Evolutionary conservation across 2,113 vertebrate genomes (phyloP).

Genomic region (Callospermophilus lateralis): DNA sequence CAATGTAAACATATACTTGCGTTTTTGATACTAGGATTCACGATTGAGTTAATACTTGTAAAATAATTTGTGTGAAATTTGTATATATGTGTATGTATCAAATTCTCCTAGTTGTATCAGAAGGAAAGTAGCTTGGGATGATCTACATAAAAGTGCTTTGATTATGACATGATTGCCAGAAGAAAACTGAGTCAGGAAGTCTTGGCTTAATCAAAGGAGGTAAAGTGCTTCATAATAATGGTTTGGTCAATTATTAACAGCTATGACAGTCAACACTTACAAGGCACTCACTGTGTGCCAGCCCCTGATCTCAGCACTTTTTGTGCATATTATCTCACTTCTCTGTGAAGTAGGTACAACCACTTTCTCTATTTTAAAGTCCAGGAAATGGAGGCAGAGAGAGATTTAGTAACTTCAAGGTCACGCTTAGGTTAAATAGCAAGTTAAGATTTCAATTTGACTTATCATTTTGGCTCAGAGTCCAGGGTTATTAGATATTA

Average conservation of each 20-base stretch:
- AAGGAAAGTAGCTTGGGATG: neutral
- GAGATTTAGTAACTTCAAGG: neutral
- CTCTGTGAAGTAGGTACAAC: neutral
- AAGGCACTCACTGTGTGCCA: neutral
- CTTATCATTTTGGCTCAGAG: neutral
- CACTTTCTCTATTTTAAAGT: neutral
- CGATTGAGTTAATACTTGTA: neutral
- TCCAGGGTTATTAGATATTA: neutral
- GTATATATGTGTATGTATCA: neutral
- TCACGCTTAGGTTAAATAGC: neutral
- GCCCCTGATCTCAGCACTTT: neutral
- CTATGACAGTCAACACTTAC: accelerated
- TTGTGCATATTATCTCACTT: neutral
- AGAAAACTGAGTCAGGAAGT: neutral
- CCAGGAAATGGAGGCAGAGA: neutral
- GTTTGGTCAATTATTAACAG: neutral
- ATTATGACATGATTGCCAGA: neutral
- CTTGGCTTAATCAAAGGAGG: neutral
- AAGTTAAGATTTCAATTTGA: conserved; percentile 13
- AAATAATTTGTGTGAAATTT: neutral
- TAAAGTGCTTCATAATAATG: neutral
- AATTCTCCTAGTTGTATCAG: neutral
- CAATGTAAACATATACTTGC: neutral
- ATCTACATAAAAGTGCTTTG: neutral
- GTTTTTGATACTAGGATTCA: conserved; percentile 7